Percentiles rank a stretch among this genome's conserved stretches.
Conservation (phyloP, 2,888 invertebrate genomes). For the Eilema griseolum region DNA sequence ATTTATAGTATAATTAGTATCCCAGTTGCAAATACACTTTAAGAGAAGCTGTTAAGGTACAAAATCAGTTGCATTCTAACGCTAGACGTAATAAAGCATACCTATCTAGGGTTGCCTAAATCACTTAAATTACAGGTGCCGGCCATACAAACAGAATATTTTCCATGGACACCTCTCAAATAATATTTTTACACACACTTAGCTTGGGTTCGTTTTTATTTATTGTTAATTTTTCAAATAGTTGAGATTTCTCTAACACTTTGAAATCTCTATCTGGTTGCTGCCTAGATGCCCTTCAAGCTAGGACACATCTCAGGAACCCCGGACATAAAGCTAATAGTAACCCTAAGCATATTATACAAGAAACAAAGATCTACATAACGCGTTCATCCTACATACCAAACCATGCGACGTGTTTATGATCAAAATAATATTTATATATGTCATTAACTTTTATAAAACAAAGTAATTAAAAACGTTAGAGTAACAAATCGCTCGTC, state of each 20-base stretch:
- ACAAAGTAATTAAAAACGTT: slow-evolving; percentile 60
- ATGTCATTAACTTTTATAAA: slow-evolving; percentile 47
- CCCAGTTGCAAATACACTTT: background rate
- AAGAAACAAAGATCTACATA: slow-evolving; percentile 8
- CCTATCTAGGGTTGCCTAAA: background rate
- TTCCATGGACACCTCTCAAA: background rate
- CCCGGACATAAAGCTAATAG: background rate
- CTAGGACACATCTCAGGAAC: background rate
- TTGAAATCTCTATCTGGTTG: background rate
- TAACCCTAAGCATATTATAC: background rate
- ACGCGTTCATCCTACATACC: slow-evolving; percentile 19
- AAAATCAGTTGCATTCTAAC: background rate
- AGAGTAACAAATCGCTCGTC: slow-evolving; percentile 59
- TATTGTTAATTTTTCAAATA: background rate
- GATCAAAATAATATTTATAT: slow-evolving; percentile 32
- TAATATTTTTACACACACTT: background rate
- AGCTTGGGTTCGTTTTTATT: background rate
- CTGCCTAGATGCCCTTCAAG: no score
- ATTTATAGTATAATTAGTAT: background rate
- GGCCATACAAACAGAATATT: background rate
- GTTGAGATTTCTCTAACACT: background rate
- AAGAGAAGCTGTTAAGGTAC: background rate
- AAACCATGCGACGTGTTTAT: slow-evolving; percentile 18
- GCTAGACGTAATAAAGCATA: background rate
- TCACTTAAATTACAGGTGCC: background rate